These are phyloP conservation scores for Emys orbicularis DNA, from an alignment of 2,797 vertebrate genomes.

Conservation along the genomic window DNA sequence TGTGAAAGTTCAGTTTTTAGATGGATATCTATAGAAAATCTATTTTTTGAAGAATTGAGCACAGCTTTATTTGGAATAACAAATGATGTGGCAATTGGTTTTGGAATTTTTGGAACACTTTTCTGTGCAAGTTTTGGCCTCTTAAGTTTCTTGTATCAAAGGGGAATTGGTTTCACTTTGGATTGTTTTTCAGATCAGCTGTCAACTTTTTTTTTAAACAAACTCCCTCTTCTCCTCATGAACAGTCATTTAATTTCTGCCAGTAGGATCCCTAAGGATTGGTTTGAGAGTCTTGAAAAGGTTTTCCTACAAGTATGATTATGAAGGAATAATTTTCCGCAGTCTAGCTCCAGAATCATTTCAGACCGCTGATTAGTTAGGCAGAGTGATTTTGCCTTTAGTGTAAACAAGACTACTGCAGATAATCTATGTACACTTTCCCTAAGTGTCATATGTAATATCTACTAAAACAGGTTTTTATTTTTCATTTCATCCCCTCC, in stretches of 20 bases:
- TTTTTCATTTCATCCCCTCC: constrained; percentile 34
- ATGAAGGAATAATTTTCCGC: neutral
- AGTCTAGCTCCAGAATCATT: neutral
- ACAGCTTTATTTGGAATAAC: neutral
- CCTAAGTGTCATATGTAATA: neutral
- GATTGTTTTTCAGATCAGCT: neutral
- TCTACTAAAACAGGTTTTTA: neutral
- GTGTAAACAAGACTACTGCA: neutral
- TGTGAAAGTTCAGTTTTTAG: neutral
- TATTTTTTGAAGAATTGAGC: neutral
- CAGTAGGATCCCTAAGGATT: neutral
- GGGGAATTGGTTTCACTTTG: neutral
- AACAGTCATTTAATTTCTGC: neutral
- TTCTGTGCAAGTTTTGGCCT: neutral
- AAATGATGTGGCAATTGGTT: neutral
- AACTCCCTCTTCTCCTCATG: neutral
- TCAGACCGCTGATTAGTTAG: neutral
- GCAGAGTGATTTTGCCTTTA: neutral
- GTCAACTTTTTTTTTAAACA: neutral
- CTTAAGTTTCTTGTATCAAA: neutral
- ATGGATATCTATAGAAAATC: neutral
- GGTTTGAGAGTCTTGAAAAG: neutral
- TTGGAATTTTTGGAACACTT: neutral
- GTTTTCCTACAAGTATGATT: no score
- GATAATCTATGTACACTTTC: neutral